Evolutionary conservation across 1,140 invertebrate species (phyloP), one percentile per base, ranked within the genome.

Genomic region (Camponotus floridanus): DNA sequence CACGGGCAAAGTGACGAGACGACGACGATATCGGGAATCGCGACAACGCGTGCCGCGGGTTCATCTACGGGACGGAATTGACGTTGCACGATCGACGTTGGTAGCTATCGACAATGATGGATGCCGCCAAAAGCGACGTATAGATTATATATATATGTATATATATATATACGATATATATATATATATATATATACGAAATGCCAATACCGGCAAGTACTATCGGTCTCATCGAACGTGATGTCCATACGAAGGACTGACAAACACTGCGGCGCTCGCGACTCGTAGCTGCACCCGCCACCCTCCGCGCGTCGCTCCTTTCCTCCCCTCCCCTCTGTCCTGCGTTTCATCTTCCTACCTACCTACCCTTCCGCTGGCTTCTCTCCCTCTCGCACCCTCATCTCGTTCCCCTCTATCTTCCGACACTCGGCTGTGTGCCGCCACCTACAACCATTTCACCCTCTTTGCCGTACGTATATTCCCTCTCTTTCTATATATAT

Each of bases 161-260:
- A 4, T 51, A 51, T 51, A 5, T 51, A 18, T 48, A 51, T 51
- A 51, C 11, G 11, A 42, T 45, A 11, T 45, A 45, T 45, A 45
- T 45, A 45, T 45, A 45, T 45, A 45, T 45, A 45, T 45, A 45
- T 45, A 45, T 13, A 45, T 8, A 57, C 84, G 84, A 61, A 26
- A 83, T 89, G 70, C 88, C 84, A 88, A 73, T 68, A 85, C 87
- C 83, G 84, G 76, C 64, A 59, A 39, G 39, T 74, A 83, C 71
- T 89, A 89, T 92, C 87, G 89, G 88, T 88, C 88, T 87, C 90
- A 86, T 78, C 62, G 85, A 85, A 91, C 91, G 91, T 87, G 92
- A 86, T 87, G 90, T 91, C 92, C 93, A 92, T 92, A 86, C 90
- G 88, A 93, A 93, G 92, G 92, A 92, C 92, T 93, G 92, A 93